Conservation (phyloP, 2,113 vertebrate species). For the Zootoca vivipara region DNA sequence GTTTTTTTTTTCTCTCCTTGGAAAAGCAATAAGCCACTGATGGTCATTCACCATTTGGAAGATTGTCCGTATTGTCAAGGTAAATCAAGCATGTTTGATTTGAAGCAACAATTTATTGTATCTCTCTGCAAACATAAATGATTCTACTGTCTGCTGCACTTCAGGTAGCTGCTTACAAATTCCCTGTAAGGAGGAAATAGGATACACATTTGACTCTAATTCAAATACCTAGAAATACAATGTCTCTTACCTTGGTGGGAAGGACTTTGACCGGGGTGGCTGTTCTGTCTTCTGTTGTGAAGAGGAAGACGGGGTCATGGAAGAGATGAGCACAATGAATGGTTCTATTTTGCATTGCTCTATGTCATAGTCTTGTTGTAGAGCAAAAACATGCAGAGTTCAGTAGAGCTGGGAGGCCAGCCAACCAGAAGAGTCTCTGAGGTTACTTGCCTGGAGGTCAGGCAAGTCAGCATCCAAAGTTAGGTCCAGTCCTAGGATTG, state of each 20-base stretch:
- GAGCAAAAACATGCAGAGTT: too few species aligned
- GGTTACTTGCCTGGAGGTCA: too few species aligned
- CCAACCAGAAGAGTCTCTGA: too few species aligned
- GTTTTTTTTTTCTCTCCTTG: conserved; percentile 55
- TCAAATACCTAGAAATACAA: too few species aligned
- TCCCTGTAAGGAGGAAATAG: too few species aligned
- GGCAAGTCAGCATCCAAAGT: too few species aligned
- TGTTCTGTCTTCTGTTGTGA: not conserved
- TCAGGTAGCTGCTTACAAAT: too few species aligned
- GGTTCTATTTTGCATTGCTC: not conserved
- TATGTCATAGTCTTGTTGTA: too few species aligned
- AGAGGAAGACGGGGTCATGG: not conserved
- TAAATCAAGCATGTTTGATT: conserved; percentile 62
- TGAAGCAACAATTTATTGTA: not conserved
- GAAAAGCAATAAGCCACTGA: conserved; percentile 87
- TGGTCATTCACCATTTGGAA: conserved; percentile 87
- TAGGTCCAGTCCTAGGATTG: too few species aligned
- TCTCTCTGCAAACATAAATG: not conserved
- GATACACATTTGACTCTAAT: too few species aligned
- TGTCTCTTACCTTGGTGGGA: not conserved
- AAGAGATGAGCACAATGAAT: conserved; percentile 17
- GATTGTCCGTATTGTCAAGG: conserved; percentile 86
- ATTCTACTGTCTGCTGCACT: not conserved
- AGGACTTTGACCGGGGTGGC: not conserved
- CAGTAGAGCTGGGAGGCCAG: too few species aligned